Percentiles rank a stretch among this genome's conserved stretches.
phyloP scores from a whole-genome alignment of 2,888 invertebrate species.

The Netelia fuscicornis region DNA sequence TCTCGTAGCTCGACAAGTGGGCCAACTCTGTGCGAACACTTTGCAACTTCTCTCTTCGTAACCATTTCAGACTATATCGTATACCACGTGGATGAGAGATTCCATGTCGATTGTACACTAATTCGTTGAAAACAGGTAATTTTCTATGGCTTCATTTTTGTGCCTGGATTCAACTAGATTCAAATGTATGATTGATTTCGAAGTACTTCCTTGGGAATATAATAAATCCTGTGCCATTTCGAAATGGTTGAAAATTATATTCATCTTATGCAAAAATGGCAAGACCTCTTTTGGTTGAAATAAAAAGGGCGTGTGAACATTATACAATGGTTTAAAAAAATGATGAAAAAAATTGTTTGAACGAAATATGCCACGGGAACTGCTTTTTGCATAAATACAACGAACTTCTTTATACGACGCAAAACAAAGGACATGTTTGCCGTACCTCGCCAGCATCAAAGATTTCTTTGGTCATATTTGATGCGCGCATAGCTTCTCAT shows the following conservation, averaged over 20 bases:
- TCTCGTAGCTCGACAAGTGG: slow-evolving; percentile 68
- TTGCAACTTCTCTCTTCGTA: slow-evolving; percentile 49
- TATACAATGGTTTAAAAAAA: neutral
- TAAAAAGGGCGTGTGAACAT: neutral
- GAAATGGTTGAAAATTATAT: neutral
- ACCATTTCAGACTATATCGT: slow-evolving; percentile 26
- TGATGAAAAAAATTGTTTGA: neutral
- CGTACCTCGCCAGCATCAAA: slow-evolving; percentile 20
- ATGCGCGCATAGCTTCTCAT: slow-evolving; percentile 4
- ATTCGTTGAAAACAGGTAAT: too few relatives aligned
- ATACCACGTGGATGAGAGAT: slow-evolving; percentile 12
- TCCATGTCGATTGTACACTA: slow-evolving; percentile 5
- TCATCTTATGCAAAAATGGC: neutral
- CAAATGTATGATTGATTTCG: neutral
- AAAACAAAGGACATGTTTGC: neutral
- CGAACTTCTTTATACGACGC: slow-evolving; percentile 18
- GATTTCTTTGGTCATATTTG: slow-evolving; percentile 31
- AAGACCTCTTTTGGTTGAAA: neutral
- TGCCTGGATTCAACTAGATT: neutral
- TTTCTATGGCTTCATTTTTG: too few relatives aligned
- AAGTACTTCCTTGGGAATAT: neutral
- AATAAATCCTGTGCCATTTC: neutral
- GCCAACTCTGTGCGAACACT: slow-evolving; percentile 66
- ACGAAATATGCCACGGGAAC: neutral
- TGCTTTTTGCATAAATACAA: neutral